These are phyloP conservation scores for Xerus inauris DNA, from an alignment of 2,113 vertebrate species.

Conservation along the genomic window DNA sequence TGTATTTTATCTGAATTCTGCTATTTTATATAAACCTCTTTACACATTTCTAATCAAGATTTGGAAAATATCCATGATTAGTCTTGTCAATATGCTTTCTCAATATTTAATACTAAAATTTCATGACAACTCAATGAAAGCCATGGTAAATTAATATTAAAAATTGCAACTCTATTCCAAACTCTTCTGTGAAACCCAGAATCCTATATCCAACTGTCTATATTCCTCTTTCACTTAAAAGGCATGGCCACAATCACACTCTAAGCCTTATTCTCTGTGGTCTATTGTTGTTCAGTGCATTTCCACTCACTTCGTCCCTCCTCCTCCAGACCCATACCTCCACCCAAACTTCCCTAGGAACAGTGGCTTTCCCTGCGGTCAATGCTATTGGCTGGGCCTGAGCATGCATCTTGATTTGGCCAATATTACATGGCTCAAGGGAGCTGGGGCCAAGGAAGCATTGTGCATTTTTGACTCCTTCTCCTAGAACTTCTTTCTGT, in stretches of 20 bases:
- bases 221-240: not conserved
- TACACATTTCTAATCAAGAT: slow-evolving; percentile 67
- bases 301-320: not conserved
- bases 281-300: not conserved
- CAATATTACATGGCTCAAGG: fast-evolving
- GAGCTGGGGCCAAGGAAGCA: not conserved
- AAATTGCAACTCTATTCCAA: not conserved
- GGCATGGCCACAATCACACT: not conserved
- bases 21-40: slow-evolving; percentile 70
- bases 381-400: fast-evolving
- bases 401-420: not conserved
- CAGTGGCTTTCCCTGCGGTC: not conserved
- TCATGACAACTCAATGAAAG: slow-evolving; percentile 24
- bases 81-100: slow-evolving; percentile 62
- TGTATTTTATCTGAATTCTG: slow-evolving; percentile 63
- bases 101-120: slow-evolving; percentile 64
- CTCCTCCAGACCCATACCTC: fast-evolving
- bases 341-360: not conserved
- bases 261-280: too few relatives aligned
- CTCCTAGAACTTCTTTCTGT: not conserved
- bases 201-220: not conserved
- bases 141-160: slow-evolving; percentile 58
- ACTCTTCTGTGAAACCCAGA: not conserved
- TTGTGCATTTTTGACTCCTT: not conserved
- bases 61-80: slow-evolving; percentile 68